Conservation (phyloP, 2,888 invertebrate species). For the Drosophila ezoana region DNA sequence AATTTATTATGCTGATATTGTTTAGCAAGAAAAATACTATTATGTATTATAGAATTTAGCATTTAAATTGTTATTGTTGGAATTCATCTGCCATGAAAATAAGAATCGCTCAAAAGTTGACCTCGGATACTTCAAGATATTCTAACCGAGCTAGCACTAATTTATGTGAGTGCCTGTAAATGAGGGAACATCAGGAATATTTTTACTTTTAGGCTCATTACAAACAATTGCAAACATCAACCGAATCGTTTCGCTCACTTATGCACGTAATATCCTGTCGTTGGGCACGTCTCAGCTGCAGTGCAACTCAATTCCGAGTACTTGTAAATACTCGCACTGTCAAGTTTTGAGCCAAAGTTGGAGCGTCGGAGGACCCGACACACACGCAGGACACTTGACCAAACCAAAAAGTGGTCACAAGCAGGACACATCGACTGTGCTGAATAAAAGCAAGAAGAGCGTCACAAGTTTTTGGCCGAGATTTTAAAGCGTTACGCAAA, state of each 20-base stretch:
- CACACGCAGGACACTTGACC: constrained; percentile 65
- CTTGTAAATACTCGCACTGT: constrained; percentile 46
- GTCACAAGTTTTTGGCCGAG: constrained; percentile 17
- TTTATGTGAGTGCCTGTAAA: constrained; percentile 1
- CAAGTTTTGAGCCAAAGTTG: constrained; percentile 52
- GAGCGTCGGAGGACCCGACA: constrained; percentile 49
- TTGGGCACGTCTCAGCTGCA: constrained; percentile 63
- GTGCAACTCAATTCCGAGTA: constrained; percentile 56
- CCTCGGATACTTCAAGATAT: not conserved
- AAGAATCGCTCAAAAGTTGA: not conserved
- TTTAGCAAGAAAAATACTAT: too few species aligned
- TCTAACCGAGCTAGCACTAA: not conserved
- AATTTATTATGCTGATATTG: too few species aligned
- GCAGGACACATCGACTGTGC: constrained; percentile 31
- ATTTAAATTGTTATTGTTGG: too few species aligned
- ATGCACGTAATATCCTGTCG: constrained; percentile 67
- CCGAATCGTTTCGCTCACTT: constrained; percentile 49
- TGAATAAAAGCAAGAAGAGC: constrained; percentile 5
- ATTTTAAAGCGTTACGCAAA: constrained; percentile 51
- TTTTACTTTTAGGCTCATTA: constrained; percentile 38
- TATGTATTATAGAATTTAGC: too few species aligned
- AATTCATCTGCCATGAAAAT: too few species aligned
- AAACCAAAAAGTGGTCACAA: constrained; percentile 40
- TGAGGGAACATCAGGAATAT: not conserved
- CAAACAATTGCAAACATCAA: constrained; percentile 13